Conservation (phyloP, 1,140 invertebrate species). For the Myzus persicae region DNA sequence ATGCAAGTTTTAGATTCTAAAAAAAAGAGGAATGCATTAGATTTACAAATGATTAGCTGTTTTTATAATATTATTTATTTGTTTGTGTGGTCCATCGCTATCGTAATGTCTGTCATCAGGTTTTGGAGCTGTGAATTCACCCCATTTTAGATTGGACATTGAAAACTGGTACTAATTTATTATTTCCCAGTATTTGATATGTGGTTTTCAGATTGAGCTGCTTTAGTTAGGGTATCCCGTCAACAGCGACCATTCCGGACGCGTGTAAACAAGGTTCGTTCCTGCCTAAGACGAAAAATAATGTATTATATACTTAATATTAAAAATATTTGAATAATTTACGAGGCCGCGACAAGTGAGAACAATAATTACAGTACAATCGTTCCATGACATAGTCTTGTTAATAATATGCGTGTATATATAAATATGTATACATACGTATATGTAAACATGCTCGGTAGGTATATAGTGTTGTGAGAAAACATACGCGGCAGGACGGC, state of each 20-base stretch:
- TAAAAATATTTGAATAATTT: background rate
- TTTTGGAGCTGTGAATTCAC: background rate
- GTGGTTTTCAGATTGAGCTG: background rate
- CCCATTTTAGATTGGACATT: background rate
- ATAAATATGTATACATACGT: background rate
- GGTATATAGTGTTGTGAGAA: background rate
- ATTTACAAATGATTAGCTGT: too few species aligned
- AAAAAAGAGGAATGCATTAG: too few species aligned
- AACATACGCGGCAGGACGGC: background rate
- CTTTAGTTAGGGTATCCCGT: background rate
- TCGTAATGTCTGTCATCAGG: background rate
- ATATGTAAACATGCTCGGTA: background rate
- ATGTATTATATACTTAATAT: background rate
- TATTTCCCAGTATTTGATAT: background rate
- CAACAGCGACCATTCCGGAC: background rate
- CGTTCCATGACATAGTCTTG: background rate
- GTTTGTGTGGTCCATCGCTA: background rate
- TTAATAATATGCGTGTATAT: background rate
- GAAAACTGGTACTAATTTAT: background rate
- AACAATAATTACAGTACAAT: constrained; percentile 12
- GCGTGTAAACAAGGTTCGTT: background rate
- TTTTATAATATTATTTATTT: too few species aligned
- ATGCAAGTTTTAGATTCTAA: too few species aligned
- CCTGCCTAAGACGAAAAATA: background rate
- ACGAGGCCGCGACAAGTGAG: background rate